phyloP scores from a whole-genome alignment of 1,140 invertebrate genomes.

The Drosophila mayri region DNA sequence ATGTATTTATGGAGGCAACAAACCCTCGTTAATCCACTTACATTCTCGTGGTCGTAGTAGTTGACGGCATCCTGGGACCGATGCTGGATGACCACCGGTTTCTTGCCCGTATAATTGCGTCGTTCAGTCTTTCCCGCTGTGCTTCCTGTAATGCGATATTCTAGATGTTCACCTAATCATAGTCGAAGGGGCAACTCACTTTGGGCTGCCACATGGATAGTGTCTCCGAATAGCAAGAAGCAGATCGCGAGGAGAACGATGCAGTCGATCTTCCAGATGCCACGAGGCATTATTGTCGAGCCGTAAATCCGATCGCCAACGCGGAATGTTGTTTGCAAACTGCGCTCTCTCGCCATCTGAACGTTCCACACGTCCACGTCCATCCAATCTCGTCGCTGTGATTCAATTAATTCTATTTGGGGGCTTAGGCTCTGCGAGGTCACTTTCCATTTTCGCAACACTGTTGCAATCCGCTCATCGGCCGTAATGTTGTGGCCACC shows the following conservation, averaged over 20 bases:
- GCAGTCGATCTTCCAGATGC: slow-evolving; percentile 53
- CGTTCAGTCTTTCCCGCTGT: slow-evolving; percentile 77
- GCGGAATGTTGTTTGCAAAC: slow-evolving; percentile 67
- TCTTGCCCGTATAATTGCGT: slow-evolving; percentile 79
- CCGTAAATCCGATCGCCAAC: slow-evolving; percentile 49
- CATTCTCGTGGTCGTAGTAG: slow-evolving; percentile 91
- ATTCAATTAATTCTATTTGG: slow-evolving; percentile 61
- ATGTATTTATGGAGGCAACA: neutral
- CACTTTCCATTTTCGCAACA: slow-evolving; percentile 76
- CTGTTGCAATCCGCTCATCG: slow-evolving; percentile 43
- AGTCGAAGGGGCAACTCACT: slow-evolving; percentile 34
- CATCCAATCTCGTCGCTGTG: slow-evolving; percentile 35
- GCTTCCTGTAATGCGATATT: slow-evolving; percentile 55
- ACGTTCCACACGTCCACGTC: slow-evolving; percentile 8
- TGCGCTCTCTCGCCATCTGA: slow-evolving; percentile 47
- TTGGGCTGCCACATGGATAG: slow-evolving; percentile 49
- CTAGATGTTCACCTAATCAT: neutral
- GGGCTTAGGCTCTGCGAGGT: slow-evolving; percentile 2
- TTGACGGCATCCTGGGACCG: slow-evolving; percentile 88
- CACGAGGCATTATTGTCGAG: slow-evolving; percentile 41
- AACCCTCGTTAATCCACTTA: slow-evolving; percentile 83
- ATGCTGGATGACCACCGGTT: slow-evolving; percentile 88
- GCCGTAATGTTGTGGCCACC: slow-evolving; percentile 15
- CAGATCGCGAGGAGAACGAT: slow-evolving; percentile 59
- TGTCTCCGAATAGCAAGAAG: slow-evolving; percentile 51